These are phyloP conservation scores for Scaptomyza cyrtandrae DNA, from an alignment of 2,888 invertebrate species.

Conservation along the genomic window DNA sequence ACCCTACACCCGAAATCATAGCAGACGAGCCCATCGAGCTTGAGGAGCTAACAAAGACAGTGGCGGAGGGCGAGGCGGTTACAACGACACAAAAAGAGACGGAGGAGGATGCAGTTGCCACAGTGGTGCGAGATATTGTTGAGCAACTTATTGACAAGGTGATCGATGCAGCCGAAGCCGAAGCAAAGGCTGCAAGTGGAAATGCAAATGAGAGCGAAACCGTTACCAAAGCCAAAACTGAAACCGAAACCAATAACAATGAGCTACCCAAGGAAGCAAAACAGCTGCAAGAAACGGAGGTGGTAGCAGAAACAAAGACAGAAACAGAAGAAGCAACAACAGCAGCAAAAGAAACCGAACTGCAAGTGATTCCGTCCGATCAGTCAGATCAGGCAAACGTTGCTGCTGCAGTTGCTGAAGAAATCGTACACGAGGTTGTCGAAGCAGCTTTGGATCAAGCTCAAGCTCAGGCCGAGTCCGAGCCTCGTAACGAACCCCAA, in stretches of 20 bases:
- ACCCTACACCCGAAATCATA: slow-evolving; percentile 57
- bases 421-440: slow-evolving; percentile 79
- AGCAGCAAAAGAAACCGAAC: neutral
- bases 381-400: slow-evolving; percentile 33
- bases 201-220: slow-evolving; percentile 5
- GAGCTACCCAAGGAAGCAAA: slow-evolving; percentile 28
- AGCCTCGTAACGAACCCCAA: neutral
- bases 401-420: slow-evolving; percentile 59
- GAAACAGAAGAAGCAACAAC: neutral
- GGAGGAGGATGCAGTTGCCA: slow-evolving; percentile 57
- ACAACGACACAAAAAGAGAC: too few relatives aligned
- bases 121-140: slow-evolving; percentile 81
- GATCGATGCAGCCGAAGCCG: slow-evolving; percentile 69
- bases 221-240: neutral
- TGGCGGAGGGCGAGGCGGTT: slow-evolving; percentile 3
- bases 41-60: neutral
- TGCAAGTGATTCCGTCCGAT: neutral
- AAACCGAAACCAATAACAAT: slow-evolving; percentile 29
- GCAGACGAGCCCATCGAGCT: slow-evolving; percentile 36
- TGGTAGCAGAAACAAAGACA: neutral
- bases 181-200: slow-evolving; percentile 31
- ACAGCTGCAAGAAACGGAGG: neutral
- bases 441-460: slow-evolving; percentile 69
- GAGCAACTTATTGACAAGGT: slow-evolving; percentile 83
- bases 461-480: neutral